phyloP scores from a whole-genome alignment of 2,113 vertebrate genomes.

The Colossoma macropomum region DNA sequence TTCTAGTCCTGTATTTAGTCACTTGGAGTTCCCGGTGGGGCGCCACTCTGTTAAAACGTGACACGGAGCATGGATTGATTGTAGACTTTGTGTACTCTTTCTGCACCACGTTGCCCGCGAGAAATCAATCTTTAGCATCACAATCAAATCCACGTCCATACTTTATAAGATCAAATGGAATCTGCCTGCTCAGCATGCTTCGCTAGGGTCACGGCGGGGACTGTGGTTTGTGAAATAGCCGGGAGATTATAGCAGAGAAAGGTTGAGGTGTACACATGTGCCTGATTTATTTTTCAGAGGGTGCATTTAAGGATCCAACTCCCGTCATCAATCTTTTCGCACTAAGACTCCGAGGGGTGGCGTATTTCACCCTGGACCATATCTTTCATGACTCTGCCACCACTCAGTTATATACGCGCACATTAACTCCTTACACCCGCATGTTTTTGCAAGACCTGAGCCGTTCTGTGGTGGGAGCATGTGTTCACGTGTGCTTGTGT shows the following conservation, averaged over 20 bases:
- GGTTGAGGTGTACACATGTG: slow-evolving; percentile 41
- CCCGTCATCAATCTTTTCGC: slow-evolving; percentile 56
- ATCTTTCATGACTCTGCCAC: slow-evolving; percentile 64
- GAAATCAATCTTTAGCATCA: background rate
- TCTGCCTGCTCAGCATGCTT: slow-evolving; percentile 3
- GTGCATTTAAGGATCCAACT: slow-evolving; percentile 61
- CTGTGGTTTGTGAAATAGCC: slow-evolving; percentile 12
- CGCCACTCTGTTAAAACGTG: slow-evolving; percentile 10
- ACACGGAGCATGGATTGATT: background rate
- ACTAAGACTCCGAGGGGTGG: slow-evolving; percentile 36
- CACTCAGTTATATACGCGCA: slow-evolving; percentile 59
- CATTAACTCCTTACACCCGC: slow-evolving; percentile 47
- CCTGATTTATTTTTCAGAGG: slow-evolving; percentile 67
- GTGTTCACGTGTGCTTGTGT: slow-evolving; percentile 29
- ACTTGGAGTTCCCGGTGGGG: background rate
- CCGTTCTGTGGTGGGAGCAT: slow-evolving; percentile 24
- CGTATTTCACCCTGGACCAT: slow-evolving; percentile 59
- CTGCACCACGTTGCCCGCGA: background rate
- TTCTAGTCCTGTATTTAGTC: background rate
- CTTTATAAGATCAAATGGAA: background rate
- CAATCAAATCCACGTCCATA: background rate
- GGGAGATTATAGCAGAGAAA: slow-evolving; percentile 41
- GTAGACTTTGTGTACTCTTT: background rate
- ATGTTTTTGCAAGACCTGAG: slow-evolving; percentile 39
- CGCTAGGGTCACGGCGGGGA: background rate